Conservation (phyloP, 1,140 invertebrate species). For the Parasteatoda tepidariorum region DNA sequence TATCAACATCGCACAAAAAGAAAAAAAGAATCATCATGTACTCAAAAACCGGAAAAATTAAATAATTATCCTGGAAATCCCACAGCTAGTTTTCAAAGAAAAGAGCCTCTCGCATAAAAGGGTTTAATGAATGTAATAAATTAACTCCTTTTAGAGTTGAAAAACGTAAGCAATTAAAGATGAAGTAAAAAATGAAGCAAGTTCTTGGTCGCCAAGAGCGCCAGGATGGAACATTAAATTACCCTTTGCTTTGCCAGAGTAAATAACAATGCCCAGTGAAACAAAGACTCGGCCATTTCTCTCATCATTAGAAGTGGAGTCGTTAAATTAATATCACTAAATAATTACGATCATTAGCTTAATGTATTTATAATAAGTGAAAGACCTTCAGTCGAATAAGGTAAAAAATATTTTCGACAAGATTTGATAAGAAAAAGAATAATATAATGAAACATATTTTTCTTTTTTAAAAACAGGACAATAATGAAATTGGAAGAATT, state of each 20-base stretch:
- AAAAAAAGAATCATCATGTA: too few relatives aligned
- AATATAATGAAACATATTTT: neutral
- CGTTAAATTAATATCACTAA: slow-evolving; percentile 47
- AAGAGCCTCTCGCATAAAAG: neutral
- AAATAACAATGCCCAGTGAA: neutral
- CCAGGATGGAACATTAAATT: neutral
- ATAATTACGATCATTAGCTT: slow-evolving; percentile 56
- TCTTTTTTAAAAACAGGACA: neutral
- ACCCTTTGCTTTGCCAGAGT: neutral
- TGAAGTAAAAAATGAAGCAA: neutral
- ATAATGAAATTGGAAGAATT: neutral
- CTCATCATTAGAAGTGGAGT: slow-evolving; percentile 30
- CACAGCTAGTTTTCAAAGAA: neutral
- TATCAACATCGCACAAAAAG: too few relatives aligned
- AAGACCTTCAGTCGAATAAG: neutral
- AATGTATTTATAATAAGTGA: slow-evolving; percentile 48
- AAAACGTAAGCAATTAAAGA: neutral
- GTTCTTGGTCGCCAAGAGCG: neutral
- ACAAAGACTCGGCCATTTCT: slow-evolving; percentile 38
- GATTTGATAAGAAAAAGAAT: neutral
- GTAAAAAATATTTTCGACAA: slow-evolving; percentile 8
- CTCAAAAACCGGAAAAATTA: neutral
- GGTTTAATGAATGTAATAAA: slow-evolving; percentile 26
- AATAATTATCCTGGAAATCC: neutral
- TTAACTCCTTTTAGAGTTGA: neutral